These are phyloP conservation scores for Parauchenoglanis punctatus DNA, from an alignment of 2,797 vertebrate genomes.

Conservation along the genomic window DNA sequence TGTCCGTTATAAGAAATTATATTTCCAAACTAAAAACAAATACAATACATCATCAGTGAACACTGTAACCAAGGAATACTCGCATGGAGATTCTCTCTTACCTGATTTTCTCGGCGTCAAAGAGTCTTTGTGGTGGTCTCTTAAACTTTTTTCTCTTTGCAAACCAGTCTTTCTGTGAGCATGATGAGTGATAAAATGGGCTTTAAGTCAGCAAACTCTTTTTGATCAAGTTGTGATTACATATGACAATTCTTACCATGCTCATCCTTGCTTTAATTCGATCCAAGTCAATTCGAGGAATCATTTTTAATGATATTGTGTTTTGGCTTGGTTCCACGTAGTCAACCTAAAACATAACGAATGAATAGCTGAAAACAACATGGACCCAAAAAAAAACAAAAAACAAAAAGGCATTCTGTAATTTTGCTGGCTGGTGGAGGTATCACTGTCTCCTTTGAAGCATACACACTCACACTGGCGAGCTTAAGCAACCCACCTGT, in stretches of 20 bases:
- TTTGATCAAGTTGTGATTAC: not conserved
- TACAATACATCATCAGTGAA: not conserved
- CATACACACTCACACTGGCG: not conserved
- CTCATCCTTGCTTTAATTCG: constrained; percentile 96
- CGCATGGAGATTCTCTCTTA: constrained; percentile 50
- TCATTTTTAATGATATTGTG: constrained; percentile 97
- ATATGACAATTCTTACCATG: constrained; percentile 72
- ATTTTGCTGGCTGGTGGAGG: not conserved
- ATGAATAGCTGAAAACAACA: not conserved
- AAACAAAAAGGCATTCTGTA: not conserved
- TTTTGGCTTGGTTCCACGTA: constrained; percentile 98
- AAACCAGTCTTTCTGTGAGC: constrained; percentile 92
- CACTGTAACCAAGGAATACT: not conserved
- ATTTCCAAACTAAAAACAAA: not conserved
- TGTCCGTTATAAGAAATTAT: constrained; percentile 16
- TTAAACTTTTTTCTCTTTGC: constrained; percentile 94
- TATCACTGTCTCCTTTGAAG: not conserved
- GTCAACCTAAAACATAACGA: constrained; percentile 80
- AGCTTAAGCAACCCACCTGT: constrained; percentile 76
- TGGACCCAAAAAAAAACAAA: too few species aligned
- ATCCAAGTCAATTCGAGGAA: constrained; percentile 93
- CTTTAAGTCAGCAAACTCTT: not conserved
- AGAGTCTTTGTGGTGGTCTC: constrained; percentile 87
- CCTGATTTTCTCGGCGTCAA: constrained; percentile 96
- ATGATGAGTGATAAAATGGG: not conserved